Base-by-base conservation (phyloP, 1,140 invertebrate species). In the Centruroides sculpturatus region DNA sequence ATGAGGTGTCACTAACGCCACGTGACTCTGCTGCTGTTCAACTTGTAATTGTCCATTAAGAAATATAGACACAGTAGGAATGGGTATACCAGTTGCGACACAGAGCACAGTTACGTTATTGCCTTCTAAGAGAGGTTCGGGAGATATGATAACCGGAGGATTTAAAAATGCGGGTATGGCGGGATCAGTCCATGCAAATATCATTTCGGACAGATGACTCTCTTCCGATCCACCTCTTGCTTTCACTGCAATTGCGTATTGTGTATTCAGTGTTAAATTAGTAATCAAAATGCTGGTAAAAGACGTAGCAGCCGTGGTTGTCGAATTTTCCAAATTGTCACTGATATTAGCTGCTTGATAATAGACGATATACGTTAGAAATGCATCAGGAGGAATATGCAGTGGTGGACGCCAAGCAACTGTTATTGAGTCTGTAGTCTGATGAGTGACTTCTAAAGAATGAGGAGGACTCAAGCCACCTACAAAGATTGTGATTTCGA, bases 151-250 rank as follows among this genome's bases (percentile, higher is more conserved):
- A 3, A 85, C 83, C 0, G 86, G 87, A 3, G 84, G 81, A 84
- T 89, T 86, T 35, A 89, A 85, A 74, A 85, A 86, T 3, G 87
- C 85, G 1, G 87, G 86, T 70, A 87, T 84, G 1, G 86, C 85
- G 2, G 86, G 86, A 75, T 89, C 86, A 11, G 87, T 89, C 86
- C 86, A 89, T 3, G 85, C 85, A 53, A 89, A 77, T 4, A 90
- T 72, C 0, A 85, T 88, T 57, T 70, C 69, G 0, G 64, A 65
- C 9, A 69, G 34, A 7, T 63, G 59, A 49, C 66, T 66, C 46
- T 64, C 54, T n/a, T 57, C 54, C n/a, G 51, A 57, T 6, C 49
- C 60, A 5, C 66, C 65, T 35, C 64, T 49, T 13, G 69, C 69
- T 36, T 64, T 52, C 1, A 70, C 65, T 10, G 62, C 60, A 2